Evolutionary conservation across 2,113 vertebrate genomes (phyloP).

Genomic region (Equus przewalskii): DNA sequence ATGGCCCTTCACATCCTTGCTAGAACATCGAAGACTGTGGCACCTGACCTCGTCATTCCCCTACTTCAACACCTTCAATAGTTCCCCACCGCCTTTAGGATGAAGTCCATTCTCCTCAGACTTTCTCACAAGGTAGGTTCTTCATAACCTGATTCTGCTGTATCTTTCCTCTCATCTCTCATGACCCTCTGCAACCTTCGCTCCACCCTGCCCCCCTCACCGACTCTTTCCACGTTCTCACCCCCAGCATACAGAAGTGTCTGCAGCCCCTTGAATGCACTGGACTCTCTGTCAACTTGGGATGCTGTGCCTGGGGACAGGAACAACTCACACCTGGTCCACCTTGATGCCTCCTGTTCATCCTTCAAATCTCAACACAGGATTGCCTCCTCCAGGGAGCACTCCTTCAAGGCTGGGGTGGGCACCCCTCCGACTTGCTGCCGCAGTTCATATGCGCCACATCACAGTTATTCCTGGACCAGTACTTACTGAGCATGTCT

Average conservation of each 20-base stretch:
- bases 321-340: accelerated
- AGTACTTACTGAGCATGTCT: background rate
- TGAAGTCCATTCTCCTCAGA: background rate
- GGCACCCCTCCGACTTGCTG: accelerated
- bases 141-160: background rate
- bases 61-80: background rate
- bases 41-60: background rate
- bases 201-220: too few species aligned
- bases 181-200: background rate
- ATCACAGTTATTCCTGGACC: background rate
- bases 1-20: background rate
- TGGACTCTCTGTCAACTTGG: background rate
- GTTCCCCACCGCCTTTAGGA: background rate
- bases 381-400: background rate
- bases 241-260: background rate
- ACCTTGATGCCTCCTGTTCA: background rate
- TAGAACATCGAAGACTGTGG: background rate
- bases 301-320: background rate
- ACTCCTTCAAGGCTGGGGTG: background rate
- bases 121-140: background rate
- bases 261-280: background rate
- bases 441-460: accelerated
- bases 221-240: accelerated
- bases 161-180: background rate
- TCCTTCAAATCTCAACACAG: background rate